Evolutionary conservation across 2,797 vertebrate species (phyloP), one percentile per base, ranked within the genome.

Genomic region (Ctenopoma multispine): DNA sequence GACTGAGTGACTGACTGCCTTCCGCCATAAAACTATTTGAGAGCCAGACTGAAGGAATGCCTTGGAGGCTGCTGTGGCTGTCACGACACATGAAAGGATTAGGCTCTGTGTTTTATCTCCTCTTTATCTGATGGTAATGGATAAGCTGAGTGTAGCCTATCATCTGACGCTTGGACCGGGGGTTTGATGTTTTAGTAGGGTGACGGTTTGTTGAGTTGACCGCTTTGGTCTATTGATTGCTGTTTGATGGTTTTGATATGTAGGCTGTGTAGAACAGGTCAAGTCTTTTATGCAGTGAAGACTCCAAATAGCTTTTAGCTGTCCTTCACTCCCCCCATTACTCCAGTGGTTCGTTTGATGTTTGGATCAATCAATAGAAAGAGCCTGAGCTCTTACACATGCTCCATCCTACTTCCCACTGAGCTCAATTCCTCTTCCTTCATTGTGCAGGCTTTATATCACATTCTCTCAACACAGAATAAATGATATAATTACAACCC

Each of bases 51-150:
- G 91, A 90, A 92, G 90, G 92, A 93, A 92, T 92, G 92, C 92
- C 91, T 93, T 68, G 86, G 90, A 93, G 92, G 92, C 88, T 90
- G 91, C 89, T 89, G 90, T 91, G 90, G 89, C 91, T 93, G 92
- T 93, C 92, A 93, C 90, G 92, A 93, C 91, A 93, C 92, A 93
- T 93, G 92, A 93, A 93, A 93, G 92, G 91, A 93, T 93, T 92
- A 92, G 92, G 86, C 91, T 92, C 86, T 91, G 90, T 91, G 90
- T 93, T 93, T 93, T 93, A 93, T 91, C 90, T 92, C 90, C 89
- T 92, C 91, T 92, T 92, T 92, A 93, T 93, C 92, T 92, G 92
- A 92, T 93, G 92, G 91, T 93, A 92, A 93, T 93, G 92, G 92
- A 92, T 93, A 92, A 92, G 90, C 90, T 85, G 91, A 92, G 91